Conservation (phyloP, 2,113 vertebrate genomes). For the Ochotona curzoniae region DNA sequence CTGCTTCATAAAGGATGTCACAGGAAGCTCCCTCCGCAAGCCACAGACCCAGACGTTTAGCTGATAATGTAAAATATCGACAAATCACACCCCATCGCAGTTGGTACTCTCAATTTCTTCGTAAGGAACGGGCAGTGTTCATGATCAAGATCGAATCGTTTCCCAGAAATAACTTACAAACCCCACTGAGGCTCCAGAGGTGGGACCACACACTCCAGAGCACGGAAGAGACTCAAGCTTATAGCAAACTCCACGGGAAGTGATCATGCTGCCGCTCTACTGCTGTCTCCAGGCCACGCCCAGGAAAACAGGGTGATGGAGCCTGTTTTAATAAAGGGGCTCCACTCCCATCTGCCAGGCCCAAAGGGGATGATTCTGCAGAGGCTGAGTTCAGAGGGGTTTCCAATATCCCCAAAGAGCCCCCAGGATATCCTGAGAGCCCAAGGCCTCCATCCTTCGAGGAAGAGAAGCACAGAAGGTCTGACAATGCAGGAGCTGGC, state of each 20-base stretch:
- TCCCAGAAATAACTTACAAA: neutral
- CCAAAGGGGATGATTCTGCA: neutral
- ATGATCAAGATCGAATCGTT: neutral
- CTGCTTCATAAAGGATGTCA: slow-evolving; percentile 71
- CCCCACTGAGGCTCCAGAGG: neutral
- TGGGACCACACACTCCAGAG: neutral
- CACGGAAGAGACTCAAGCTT: neutral
- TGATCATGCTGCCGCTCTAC: neutral
- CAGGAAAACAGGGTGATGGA: neutral
- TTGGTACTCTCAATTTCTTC: neutral
- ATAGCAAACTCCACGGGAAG: neutral
- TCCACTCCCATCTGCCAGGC: neutral
- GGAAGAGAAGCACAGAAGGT: neutral
- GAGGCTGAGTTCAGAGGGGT: neutral
- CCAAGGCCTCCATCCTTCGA: neutral
- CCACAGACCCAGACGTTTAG: neutral
- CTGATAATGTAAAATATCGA: neutral
- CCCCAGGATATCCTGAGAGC: neutral
- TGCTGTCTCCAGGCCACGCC: neutral
- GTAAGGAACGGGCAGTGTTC: neutral
- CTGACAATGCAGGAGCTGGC: neutral
- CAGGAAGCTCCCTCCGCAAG: neutral
- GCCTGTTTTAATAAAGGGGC: neutral
- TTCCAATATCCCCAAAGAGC: neutral
- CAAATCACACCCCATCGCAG: neutral